Conservation (phyloP, 2,888 invertebrate genomes). For the Machimus rusticus region DNA sequence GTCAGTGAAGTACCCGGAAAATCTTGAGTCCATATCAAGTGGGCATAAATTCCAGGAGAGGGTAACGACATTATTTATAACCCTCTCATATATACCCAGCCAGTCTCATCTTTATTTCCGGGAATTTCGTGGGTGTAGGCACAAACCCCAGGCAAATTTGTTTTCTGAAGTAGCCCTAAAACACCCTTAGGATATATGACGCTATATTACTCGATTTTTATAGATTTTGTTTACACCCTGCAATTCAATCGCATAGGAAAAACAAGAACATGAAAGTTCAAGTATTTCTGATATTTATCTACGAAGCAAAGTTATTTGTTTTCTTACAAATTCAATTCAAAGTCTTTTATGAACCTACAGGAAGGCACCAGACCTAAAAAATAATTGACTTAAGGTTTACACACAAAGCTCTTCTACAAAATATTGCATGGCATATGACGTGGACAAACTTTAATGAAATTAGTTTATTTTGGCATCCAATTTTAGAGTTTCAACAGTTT, state of each 20-base stretch:
- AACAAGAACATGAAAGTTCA: neutral
- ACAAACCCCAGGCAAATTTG: neutral
- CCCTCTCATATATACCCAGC: neutral
- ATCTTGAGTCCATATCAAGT: neutral
- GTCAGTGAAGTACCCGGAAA: conserved; percentile 5
- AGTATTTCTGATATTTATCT: neutral
- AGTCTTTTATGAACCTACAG: neutral
- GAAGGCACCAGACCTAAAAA: neutral
- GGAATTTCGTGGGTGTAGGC: neutral
- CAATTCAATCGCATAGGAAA: neutral
- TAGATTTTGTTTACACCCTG: neutral
- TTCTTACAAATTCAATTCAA: neutral
- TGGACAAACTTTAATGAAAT: no score
- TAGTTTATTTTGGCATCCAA: no score
- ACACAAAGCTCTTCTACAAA: neutral
- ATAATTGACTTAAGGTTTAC: neutral
- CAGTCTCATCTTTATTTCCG: neutral
- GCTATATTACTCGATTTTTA: neutral
- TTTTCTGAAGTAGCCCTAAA: neutral
- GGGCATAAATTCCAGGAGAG: neutral
- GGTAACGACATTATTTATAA: neutral
- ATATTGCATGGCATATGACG: neutral
- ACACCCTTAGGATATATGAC: neutral
- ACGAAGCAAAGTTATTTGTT: neutral
- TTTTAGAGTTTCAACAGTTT: no score